A percentile compares a stretch with the other conserved stretches of the same genome.
Conservation (phyloP, 2,797 vertebrate species). For the Coilia nasus region DNA sequence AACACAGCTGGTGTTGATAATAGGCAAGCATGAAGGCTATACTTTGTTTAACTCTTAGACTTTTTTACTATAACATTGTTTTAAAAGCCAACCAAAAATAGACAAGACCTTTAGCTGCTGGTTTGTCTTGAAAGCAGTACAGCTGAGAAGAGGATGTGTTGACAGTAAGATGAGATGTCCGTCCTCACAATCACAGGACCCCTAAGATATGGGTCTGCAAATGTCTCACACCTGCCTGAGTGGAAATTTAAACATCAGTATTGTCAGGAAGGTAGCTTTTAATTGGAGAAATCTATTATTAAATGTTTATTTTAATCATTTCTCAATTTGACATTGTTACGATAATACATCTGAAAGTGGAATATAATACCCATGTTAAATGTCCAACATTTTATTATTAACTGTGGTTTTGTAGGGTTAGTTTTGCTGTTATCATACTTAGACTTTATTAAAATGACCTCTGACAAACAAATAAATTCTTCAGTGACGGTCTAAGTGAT, state of each 20-base stretch:
- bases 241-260: slow-evolving; percentile 7
- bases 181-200: slow-evolving; percentile 49
- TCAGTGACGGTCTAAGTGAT: background rate
- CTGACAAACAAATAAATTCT: no score
- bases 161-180: slow-evolving; percentile 59
- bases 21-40: background rate
- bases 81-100: slow-evolving; percentile 58
- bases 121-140: slow-evolving; percentile 24
- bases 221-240: background rate
- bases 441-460: background rate
- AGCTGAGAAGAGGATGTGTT: slow-evolving; percentile 54
- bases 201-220: slow-evolving; percentile 31
- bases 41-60: background rate
- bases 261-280: background rate
- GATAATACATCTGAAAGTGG: background rate
- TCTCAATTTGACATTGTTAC: background rate
- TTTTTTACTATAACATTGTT: background rate
- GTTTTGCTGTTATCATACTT: background rate
- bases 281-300: background rate
- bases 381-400: background rate
- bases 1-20: background rate
- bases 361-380: background rate
- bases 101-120: slow-evolving; percentile 57
- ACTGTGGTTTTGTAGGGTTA: background rate
- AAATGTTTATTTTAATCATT: background rate